Conservation (phyloP, 1,140 invertebrate genomes). For the Arion vulgaris region DNA sequence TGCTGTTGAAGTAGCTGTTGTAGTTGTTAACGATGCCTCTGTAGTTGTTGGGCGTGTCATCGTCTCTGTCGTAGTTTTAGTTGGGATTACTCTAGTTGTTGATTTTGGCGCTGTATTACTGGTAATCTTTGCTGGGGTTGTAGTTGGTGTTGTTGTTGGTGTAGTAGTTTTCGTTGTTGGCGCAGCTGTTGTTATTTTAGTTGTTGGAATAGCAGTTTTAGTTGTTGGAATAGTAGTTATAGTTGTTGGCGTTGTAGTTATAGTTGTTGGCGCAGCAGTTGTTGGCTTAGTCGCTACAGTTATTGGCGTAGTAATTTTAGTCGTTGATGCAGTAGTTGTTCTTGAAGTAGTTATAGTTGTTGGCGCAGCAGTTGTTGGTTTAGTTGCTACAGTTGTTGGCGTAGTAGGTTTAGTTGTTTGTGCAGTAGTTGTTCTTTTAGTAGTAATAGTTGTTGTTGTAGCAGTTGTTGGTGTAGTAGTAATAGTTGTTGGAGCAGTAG, state of each 20-base stretch:
- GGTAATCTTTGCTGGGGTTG: not conserved
- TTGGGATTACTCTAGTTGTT: not conserved
- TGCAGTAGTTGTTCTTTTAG: not conserved
- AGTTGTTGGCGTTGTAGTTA: not conserved
- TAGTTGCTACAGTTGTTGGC: not conserved
- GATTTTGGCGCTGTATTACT: no score
- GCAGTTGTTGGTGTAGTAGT: no score
- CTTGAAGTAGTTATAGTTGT: not conserved
- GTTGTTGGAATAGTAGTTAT: not conserved
- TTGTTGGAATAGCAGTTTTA: not conserved
- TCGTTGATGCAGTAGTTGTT: not conserved
- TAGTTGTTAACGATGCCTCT: not conserved
- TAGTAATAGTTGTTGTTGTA: no score
- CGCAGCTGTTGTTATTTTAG: not conserved
- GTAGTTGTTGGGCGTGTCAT: not conserved
- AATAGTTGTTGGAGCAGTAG: no score
- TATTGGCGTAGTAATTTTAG: not conserved
- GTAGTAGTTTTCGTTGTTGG: not conserved
- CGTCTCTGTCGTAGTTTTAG: not conserved
- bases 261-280: not conserved
- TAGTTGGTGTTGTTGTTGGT: not conserved
- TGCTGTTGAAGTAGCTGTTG: not conserved
- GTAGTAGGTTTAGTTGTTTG: not conserved
- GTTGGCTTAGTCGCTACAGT: not conserved
- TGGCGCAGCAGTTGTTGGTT: not conserved